These are phyloP conservation scores for Plagodis dolabraria DNA, from an alignment of 2,888 invertebrate species.

Conservation along the genomic window DNA sequence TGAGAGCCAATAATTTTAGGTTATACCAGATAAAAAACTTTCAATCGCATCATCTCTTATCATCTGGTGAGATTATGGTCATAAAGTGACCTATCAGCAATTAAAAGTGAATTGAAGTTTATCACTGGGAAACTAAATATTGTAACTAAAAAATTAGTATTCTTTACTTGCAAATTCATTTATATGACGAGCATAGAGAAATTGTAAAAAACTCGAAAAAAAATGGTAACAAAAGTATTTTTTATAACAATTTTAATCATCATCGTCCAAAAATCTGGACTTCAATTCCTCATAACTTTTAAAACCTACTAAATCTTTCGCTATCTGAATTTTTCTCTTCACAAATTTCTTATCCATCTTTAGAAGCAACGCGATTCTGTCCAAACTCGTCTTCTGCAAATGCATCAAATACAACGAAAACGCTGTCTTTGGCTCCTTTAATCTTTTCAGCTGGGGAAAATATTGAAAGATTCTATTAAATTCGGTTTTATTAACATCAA, in stretches of 20 bases:
- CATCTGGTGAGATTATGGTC: no score
- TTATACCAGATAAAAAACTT: no score
- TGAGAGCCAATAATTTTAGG: no score
- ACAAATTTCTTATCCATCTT: neutral
- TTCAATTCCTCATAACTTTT: neutral
- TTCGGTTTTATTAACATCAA: slow-evolving; percentile 19
- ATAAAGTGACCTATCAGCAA: no score
- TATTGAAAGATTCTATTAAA: slow-evolving; percentile 10
- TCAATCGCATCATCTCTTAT: no score
- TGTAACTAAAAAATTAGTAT: no score
- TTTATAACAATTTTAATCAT: slow-evolving; percentile 2
- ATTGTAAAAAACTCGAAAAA: neutral
- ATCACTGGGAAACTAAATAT: no score
- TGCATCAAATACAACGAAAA: slow-evolving; percentile 16
- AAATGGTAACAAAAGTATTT: neutral
- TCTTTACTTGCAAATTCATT: no score
- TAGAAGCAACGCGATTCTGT: slow-evolving; percentile 12
- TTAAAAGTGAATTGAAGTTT: no score
- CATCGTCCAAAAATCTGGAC: neutral
- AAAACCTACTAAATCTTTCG: neutral
- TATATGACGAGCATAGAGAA: neutral
- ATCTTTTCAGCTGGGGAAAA: slow-evolving; percentile 1
- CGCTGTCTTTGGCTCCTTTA: slow-evolving; percentile 10
- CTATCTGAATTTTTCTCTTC: slow-evolving; percentile 1
- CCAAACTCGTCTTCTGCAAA: slow-evolving; percentile 12